Conservation (phyloP, 2,888 invertebrate genomes). For the Automeris io region DNA sequence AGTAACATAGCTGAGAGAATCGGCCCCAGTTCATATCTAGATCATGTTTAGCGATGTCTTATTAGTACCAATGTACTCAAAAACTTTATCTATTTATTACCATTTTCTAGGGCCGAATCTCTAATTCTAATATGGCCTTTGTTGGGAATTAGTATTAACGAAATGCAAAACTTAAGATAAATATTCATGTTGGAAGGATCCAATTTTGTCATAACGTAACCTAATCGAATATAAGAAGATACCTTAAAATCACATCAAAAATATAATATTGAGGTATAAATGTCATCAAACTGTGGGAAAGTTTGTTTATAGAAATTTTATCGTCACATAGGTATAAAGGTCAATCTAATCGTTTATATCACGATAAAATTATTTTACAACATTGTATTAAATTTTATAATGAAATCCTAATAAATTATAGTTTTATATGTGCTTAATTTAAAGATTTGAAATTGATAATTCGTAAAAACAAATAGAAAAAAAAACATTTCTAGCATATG, state of each 20-base stretch:
- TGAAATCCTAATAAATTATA: slow-evolving; percentile 52
- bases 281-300: slow-evolving; percentile 44
- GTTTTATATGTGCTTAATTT: slow-evolving; percentile 34
- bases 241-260: slow-evolving; percentile 22
- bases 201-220: slow-evolving; percentile 13
- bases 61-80: no score
- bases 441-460: slow-evolving; percentile 38
- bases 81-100: no score
- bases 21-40: no score
- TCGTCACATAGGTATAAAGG: slow-evolving; percentile 34
- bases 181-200: not conserved
- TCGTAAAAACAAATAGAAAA: slow-evolving; percentile 38
- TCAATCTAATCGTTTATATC: slow-evolving; percentile 41
- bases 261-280: slow-evolving; percentile 30
- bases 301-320: slow-evolving; percentile 43
- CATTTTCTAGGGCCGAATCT: no score
- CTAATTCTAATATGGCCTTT: no score
- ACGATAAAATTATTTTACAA: slow-evolving; percentile 43
- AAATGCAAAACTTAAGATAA: not conserved
- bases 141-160: not conserved
- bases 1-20: no score
- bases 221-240: slow-evolving; percentile 23
- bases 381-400: slow-evolving; percentile 50
- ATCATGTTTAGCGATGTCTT: no score
- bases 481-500: slow-evolving; percentile 24